Percentiles rank a stretch among this genome's conserved stretches.
These are phyloP conservation scores for Drosophila vallismaia DNA, from an alignment of 2,888 invertebrate genomes.

Conservation along the genomic window DNA sequence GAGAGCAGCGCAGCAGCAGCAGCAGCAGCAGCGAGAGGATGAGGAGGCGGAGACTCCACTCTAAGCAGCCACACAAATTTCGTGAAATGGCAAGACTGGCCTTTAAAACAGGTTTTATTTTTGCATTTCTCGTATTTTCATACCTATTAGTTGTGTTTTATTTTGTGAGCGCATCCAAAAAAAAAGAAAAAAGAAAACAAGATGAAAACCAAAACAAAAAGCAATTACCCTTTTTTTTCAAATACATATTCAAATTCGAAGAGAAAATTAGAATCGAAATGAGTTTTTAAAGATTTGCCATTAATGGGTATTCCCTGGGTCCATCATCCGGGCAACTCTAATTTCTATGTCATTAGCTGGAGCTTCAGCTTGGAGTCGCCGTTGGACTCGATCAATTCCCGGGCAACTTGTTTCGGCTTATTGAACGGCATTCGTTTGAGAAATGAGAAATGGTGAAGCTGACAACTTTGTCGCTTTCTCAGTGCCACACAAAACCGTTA, in stretches of 20 bases:
- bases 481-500: slow-evolving; percentile 61
- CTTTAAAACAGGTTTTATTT: slow-evolving; percentile 58
- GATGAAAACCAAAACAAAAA: background rate
- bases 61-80: slow-evolving; percentile 55
- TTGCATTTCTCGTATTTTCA: slow-evolving; percentile 10
- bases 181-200: background rate
- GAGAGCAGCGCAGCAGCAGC: slow-evolving; percentile 4
- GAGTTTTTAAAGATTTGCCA: no score
- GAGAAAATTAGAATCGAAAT: no score
- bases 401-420: slow-evolving; percentile 41
- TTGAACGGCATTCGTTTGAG: slow-evolving; percentile 30
- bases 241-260: no score
- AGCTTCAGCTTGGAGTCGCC: background rate
- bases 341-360: background rate
- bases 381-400: slow-evolving; percentile 24
- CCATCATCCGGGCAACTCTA: background rate
- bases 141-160: slow-evolving; percentile 11
- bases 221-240: background rate
- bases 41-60: slow-evolving; percentile 6
- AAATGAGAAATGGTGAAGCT: slow-evolving; percentile 26
- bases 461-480: slow-evolving; percentile 40
- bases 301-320: background rate
- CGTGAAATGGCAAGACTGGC: slow-evolving; percentile 66
- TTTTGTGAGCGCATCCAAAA: slow-evolving; percentile 37
- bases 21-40: slow-evolving; percentile 1